Base-by-base conservation (phyloP, 2,888 invertebrate genomes). In the Dryobota labecula region DNA sequence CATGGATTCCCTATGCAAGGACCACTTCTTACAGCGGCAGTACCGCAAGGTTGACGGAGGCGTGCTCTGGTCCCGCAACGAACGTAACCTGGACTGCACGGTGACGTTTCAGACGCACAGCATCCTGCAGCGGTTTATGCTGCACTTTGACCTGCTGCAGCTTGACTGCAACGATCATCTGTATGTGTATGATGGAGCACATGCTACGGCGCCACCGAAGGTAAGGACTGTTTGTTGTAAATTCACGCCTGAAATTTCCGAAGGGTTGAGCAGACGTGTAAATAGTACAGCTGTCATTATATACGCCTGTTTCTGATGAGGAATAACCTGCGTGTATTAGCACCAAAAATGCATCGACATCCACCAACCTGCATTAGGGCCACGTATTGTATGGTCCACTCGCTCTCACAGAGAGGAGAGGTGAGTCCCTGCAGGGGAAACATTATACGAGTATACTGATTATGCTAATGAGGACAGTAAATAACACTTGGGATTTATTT, bases 51-150 rank as follows among this genome's bases (percentile, higher is more conserved):
- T 99, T 87, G 98, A 99, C 91, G 99, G 99, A 54, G 99, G 98
- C 15, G 98, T 98, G 72, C 96, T 99, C 70, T 98, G 97, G 96
- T 99, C 99, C 36, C 97, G 98, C 92, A 98, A 98, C 94, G 99
- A 99, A 95, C 96, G 98, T 84, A 98, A 98, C 93, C 96, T 99
- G 90, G 98, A 99, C 95, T 99, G 99, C 96, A 97, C 98, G 88
- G 98, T 99, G 92, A 99, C 99, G 79, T 99, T 99, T 95, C 99
- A 99, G 96, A 99, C 99, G 85, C 98, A 99, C 96, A 98, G 98
- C 92, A 98, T 99, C 88, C 96, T 99, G 89, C 99, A 99, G 96
- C 97, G 98, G 87, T 99, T 99, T 94, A 99, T 99, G 98, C 97
- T 99, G 89, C 97, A 99, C 90, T 99, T 99, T 94, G 99, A 99